These are phyloP conservation scores for Hirundo rustica DNA, from an alignment of 2,797 vertebrate species.

Conservation along the genomic window DNA sequence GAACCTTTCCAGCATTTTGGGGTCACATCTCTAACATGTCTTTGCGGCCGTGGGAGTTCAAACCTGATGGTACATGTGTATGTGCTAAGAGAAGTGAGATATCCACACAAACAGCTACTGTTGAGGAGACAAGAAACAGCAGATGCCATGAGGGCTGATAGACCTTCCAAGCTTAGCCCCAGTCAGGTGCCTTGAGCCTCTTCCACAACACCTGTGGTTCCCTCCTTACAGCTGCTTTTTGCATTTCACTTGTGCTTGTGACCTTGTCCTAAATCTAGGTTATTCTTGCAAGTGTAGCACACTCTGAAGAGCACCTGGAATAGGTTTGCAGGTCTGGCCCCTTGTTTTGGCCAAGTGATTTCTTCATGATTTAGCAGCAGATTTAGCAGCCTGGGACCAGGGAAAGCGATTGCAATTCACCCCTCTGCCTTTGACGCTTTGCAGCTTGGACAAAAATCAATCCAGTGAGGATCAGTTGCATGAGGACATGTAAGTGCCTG, in stretches of 20 bases:
- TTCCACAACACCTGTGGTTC: background rate
- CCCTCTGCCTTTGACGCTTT: background rate
- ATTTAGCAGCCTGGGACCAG: background rate
- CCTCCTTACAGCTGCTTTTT: background rate
- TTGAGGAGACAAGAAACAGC: background rate
- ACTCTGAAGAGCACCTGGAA: background rate
- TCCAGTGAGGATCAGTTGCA: rapidly evolving
- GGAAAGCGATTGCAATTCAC: rapidly evolving
- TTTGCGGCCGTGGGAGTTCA: background rate
- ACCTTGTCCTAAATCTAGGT: background rate
- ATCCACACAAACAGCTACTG: background rate
- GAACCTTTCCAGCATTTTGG: background rate
- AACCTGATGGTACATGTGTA: background rate
- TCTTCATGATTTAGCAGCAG: rapidly evolving
- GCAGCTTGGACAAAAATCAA: background rate
- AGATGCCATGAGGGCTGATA: background rate
- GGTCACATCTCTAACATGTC: background rate
- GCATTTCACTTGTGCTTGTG: background rate
- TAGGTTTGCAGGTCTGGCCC: background rate
- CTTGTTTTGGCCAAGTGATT: background rate
- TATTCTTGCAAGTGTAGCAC: background rate
- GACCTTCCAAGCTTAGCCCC: background rate
- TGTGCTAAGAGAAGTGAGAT: background rate
- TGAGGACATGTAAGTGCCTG: background rate
- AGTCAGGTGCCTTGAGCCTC: background rate